Evolutionary conservation across 2,113 vertebrate genomes (phyloP).

Genomic region (Rhinolophus ferrumequinum): DNA sequence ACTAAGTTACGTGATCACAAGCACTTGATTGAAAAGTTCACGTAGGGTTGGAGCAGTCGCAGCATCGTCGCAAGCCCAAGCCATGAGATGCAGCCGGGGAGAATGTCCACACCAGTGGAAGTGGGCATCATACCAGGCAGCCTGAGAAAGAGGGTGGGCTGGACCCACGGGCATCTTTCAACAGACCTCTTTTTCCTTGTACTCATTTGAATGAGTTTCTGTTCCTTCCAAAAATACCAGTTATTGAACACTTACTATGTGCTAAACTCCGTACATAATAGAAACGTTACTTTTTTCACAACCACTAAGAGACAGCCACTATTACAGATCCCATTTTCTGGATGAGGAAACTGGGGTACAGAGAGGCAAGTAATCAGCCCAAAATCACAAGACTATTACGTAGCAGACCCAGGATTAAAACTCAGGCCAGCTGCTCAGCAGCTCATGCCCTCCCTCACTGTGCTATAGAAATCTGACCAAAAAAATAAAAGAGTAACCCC

Average conservation of each 20-base stretch:
- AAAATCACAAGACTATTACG: background rate
- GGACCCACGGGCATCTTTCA: background rate
- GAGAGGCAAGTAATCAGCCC: background rate
- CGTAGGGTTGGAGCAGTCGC: background rate
- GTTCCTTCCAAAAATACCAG: background rate
- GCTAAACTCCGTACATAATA: background rate
- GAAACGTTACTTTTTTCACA: background rate
- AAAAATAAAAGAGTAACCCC: background rate
- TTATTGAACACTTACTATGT: slow-evolving; percentile 21
- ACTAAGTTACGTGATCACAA: background rate
- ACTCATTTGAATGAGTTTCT: background rate
- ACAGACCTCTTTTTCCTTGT: background rate
- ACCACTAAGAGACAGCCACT: background rate
- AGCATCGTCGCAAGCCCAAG: background rate
- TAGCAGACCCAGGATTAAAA: background rate
- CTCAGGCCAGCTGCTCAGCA: background rate
- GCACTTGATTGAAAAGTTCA: background rate
- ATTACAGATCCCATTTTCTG: background rate
- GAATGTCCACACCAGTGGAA: background rate
- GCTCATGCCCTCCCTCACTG: background rate
- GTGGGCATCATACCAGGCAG: background rate
- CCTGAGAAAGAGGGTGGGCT: background rate
- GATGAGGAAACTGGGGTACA: slow-evolving; percentile 47
- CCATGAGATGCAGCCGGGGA: background rate
- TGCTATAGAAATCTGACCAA: background rate